These are phyloP conservation scores for Cathartes aura DNA, from an alignment of 2,113 vertebrate species.

Conservation along the genomic window DNA sequence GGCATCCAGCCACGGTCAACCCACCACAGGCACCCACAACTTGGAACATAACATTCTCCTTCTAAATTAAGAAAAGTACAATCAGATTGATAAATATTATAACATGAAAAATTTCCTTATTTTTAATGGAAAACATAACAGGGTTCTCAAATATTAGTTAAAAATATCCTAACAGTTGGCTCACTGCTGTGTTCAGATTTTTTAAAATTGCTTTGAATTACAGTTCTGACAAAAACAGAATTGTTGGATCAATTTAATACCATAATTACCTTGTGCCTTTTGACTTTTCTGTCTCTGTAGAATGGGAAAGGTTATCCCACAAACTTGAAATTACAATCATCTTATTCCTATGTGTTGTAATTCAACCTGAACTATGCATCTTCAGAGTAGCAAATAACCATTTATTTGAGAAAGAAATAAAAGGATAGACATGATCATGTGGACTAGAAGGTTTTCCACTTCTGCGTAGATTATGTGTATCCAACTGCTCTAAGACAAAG, in stretches of 20 bases:
- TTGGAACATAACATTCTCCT: not conserved
- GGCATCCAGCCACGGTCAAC: too few species aligned
- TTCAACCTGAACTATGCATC: not conserved
- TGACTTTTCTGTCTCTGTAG: not conserved
- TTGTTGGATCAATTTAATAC: not conserved
- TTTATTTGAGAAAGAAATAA: not conserved
- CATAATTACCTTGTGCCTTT: not conserved
- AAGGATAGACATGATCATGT: not conserved
- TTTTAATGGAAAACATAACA: not conserved
- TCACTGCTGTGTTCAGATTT: not conserved
- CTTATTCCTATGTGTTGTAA: not conserved
- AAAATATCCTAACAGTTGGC: not conserved
- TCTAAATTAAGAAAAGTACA: not conserved
- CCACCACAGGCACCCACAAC: not conserved
- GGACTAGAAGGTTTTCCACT: not conserved
- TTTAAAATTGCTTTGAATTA: not conserved
- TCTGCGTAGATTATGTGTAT: not conserved
- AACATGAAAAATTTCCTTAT: not conserved
- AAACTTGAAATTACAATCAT: not conserved
- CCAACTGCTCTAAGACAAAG: not conserved
- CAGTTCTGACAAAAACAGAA: not conserved
- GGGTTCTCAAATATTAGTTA: not conserved
- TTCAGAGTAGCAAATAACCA: not conserved
- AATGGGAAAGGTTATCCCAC: not conserved
- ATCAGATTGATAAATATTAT: not conserved